Base-by-base conservation (phyloP, 1,140 invertebrate species). In the Copidosoma floridanum region DNA sequence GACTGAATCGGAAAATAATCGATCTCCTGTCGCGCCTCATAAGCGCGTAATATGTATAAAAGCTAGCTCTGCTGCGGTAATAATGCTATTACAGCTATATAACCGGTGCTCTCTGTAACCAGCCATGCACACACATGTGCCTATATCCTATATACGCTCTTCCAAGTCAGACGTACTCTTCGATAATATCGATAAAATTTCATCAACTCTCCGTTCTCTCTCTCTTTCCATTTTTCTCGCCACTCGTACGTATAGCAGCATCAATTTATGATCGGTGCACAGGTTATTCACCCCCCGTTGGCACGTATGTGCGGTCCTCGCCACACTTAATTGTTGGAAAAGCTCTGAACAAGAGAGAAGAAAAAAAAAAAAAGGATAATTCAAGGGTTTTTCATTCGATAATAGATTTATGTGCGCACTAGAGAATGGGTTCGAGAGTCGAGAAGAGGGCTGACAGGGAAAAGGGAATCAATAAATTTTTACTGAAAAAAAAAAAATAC, bases 1-100 rank as follows among this genome's bases (percentile, higher is more conserved):
- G 16, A 41, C 50, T 37, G 40, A 47, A 53, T 60, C 51, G 51
- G 51, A 54, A 60, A 61, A 61, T 54, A 61, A 54, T 61, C 58
- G 58, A 61, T 61, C 44, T 18, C 14, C 23, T 23, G 11, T 29
- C 20, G 24, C 38, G 26, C 24, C 35, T 46, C 23, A 37, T 37
- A 38, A 57, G 32, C 43, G 55, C n/a, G n/a, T n/a, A n/a, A n/a
- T n/a, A n/a, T n/a, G n/a, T n/a, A n/a, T n/a, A n/a, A n/a, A n/a
- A n/a, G n/a, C n/a, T n/a, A n/a, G n/a, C n/a, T n/a, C n/a, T n/a
- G n/a, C n/a, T n/a, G n/a, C n/a, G n/a, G n/a, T n/a, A n/a, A n/a
- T n/a, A n/a, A n/a, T n/a, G n/a, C n/a, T n/a, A n/a, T n/a, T n/a
- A n/a, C n/a, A n/a, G n/a, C n/a, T n/a, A n/a, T n/a, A n/a, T n/a